A percentile compares a stretch with the other conserved stretches of the same genome.
phyloP scores from a whole-genome alignment of 2,888 invertebrate species.

The Branchellion lobata region DNA sequence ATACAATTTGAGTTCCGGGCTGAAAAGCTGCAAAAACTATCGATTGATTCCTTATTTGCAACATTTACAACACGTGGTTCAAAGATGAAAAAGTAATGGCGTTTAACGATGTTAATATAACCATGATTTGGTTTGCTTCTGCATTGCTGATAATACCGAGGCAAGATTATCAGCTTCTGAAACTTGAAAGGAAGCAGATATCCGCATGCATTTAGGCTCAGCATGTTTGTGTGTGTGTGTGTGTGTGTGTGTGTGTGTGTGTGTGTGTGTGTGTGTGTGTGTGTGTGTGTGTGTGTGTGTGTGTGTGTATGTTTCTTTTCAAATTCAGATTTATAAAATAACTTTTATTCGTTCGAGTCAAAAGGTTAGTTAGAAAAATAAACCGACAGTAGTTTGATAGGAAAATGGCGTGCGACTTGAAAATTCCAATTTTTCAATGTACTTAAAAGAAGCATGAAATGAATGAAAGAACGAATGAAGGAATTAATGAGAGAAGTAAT shows the following conservation, averaged over 20 bases:
- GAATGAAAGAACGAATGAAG: too few relatives aligned
- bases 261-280: background rate
- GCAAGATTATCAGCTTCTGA: constrained; percentile 1
- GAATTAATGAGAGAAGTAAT: too few relatives aligned
- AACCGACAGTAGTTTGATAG: background rate
- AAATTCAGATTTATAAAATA: background rate
- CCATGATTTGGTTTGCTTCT: too few relatives aligned
- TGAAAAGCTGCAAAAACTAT: too few relatives aligned
- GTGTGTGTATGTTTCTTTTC: background rate
- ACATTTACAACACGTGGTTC: too few relatives aligned
- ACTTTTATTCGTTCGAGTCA: background rate
- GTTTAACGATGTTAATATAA: too few relatives aligned
- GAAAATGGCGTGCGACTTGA: background rate
- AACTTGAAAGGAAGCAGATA: constrained; percentile 19
- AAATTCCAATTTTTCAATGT: too few relatives aligned
- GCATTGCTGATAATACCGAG: background rate
- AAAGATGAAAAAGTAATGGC: too few relatives aligned
- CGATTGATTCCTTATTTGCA: too few relatives aligned
- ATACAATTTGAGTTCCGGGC: too few relatives aligned
- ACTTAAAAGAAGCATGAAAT: too few relatives aligned
- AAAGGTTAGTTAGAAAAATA: background rate
- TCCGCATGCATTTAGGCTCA: background rate
- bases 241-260: background rate
- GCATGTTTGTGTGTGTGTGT: background rate
- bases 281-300: background rate